phyloP scores from a whole-genome alignment of 2,797 vertebrate genomes.

The Mormyrus hasselquistii region DNA sequence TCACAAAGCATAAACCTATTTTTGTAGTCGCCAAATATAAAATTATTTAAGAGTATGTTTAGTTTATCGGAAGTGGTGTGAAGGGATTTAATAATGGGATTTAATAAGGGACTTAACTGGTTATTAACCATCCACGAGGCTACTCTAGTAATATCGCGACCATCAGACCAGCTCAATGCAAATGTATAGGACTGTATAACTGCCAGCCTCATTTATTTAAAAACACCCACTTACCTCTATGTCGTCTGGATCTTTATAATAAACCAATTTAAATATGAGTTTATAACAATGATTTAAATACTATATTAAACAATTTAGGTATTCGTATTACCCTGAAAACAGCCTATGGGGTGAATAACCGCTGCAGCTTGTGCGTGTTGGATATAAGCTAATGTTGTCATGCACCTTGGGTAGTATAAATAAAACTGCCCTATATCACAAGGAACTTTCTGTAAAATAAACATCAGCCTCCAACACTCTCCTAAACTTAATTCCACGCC shows the following conservation, averaged over 20 bases:
- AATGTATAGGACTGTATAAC: neutral
- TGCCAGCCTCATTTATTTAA: neutral
- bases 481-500: neutral
- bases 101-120: neutral
- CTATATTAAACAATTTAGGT: neutral
- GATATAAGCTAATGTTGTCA: neutral
- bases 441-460: neutral
- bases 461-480: neutral
- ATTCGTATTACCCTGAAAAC: neutral
- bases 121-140: neutral
- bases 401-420: neutral
- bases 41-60: neutral
- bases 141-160: neutral
- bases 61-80: neutral
- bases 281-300: neutral
- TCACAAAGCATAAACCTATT: neutral
- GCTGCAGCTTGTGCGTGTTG: neutral
- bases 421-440: neutral
- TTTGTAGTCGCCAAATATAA: neutral
- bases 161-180: neutral
- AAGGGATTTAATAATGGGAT: neutral
- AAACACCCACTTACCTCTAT: neutral
- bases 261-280: neutral
- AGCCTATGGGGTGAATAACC: neutral
- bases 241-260: neutral